phyloP scores from a whole-genome alignment of 1,140 invertebrate genomes.

The Solen grandis region DNA sequence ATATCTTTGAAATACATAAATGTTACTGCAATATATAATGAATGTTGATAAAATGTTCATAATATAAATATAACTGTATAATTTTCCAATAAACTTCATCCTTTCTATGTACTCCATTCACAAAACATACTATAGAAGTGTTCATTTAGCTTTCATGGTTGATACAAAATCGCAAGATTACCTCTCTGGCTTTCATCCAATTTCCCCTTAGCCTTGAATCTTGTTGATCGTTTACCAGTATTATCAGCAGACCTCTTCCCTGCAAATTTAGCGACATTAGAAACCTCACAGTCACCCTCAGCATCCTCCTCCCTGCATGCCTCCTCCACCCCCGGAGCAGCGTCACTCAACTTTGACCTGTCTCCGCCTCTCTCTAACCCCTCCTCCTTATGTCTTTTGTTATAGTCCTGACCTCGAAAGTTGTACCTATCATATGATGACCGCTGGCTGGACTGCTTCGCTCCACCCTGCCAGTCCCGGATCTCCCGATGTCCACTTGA shows the following conservation, averaged over 20 bases:
- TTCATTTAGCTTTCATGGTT: too few relatives aligned
- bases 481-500: slow-evolving; percentile 11
- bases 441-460: not conserved
- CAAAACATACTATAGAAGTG: too few relatives aligned
- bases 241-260: too few relatives aligned
- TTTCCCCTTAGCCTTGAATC: slow-evolving; percentile 22
- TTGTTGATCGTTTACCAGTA: slow-evolving; percentile 1
- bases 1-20: too few relatives aligned
- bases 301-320: not conserved
- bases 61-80: too few relatives aligned
- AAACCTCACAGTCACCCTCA: not conserved
- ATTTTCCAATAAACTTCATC: too few relatives aligned
- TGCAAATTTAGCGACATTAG: too few relatives aligned
- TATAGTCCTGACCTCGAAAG: slow-evolving; percentile 48
- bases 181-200: slow-evolving; percentile 53
- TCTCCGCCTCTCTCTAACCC: slow-evolving; percentile 35
- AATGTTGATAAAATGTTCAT: too few relatives aligned
- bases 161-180: not conserved
- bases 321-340: not conserved
- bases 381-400: slow-evolving; percentile 49
- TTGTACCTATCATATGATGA: slow-evolving; percentile 38
- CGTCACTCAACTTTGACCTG: slow-evolving; percentile 4
- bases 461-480: slow-evolving; percentile 16
- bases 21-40: too few relatives aligned
- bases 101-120: too few relatives aligned